phyloP scores from a whole-genome alignment of 2,113 vertebrate species.

The Ciconia maguari region DNA sequence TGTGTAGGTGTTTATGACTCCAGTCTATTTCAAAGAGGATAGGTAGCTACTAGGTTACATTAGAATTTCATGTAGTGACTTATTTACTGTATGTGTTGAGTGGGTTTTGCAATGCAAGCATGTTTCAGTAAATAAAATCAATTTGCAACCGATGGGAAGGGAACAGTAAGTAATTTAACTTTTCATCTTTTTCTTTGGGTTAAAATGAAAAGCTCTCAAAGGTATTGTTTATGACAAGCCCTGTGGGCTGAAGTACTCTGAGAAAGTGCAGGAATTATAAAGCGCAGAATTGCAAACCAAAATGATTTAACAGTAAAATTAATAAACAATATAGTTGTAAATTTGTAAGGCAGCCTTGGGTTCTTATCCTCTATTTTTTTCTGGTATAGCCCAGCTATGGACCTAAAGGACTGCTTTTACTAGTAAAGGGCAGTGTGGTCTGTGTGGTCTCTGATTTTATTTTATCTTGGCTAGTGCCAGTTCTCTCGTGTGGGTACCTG shows the following conservation, averaged over 20 bases:
- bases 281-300: not conserved
- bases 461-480: not conserved
- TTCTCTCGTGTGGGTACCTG: not conserved
- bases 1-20: not conserved
- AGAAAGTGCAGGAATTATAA: not conserved
- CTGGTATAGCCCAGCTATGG: not conserved
- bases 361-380: not conserved
- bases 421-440: not conserved
- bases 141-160: constrained; percentile 37
- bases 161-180: constrained; percentile 37
- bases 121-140: constrained; percentile 56
- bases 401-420: not conserved
- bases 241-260: not conserved
- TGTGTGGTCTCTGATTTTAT: not conserved
- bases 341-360: not conserved
- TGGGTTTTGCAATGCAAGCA: constrained; percentile 43
- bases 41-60: not conserved
- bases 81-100: constrained; percentile 8
- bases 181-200: constrained; percentile 7
- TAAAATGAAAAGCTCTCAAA: constrained; percentile 35
- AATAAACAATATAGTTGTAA: not conserved
- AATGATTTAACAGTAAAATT: constrained; percentile 13
- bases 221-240: constrained; percentile 23
- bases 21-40: not conserved
- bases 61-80: not conserved